These are phyloP conservation scores for Acromyrmex echinatior DNA, from an alignment of 1,140 invertebrate species.

Conservation along the genomic window DNA sequence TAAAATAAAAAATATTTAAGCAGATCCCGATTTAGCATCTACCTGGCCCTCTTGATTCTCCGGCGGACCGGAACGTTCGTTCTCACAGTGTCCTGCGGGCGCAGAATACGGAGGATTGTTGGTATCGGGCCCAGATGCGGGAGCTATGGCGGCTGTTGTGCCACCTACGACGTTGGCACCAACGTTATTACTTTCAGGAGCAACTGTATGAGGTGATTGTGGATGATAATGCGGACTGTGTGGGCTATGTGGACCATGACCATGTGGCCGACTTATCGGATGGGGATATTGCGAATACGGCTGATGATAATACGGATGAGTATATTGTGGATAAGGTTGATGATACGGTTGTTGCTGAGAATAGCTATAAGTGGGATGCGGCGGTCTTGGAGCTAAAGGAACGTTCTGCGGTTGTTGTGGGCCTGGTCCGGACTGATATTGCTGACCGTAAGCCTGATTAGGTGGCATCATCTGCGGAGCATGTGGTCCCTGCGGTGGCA, in stretches of 20 bases:
- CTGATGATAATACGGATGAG: conserved; percentile 89
- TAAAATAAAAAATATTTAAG: conserved; percentile 73
- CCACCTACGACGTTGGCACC: conserved; percentile 70
- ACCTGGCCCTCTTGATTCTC: conserved; percentile 82
- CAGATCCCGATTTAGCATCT: conserved; percentile 81
- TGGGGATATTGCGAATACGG: conserved; percentile 88
- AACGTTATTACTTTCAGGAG: conserved; percentile 74
- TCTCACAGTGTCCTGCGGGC: conserved; percentile 79
- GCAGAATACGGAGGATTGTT: conserved; percentile 79
- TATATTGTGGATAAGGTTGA: conserved; percentile 88
- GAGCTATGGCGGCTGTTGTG: conserved; percentile 43
- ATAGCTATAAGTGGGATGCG: conserved; percentile 88
- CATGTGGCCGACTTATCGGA: conserved; percentile 87
- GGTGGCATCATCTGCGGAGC: conserved; percentile 86
- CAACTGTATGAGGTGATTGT: conserved; percentile 82
- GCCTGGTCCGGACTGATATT: conserved; percentile 78
- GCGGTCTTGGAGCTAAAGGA: conserved; percentile 87
- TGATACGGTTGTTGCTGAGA: conserved; percentile 89
- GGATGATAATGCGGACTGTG: conserved; percentile 84
- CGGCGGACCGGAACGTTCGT: conserved; percentile 78
- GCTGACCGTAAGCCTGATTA: conserved; percentile 85
- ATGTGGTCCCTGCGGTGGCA: conserved; percentile 81
- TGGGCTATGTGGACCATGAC: conserved; percentile 82
- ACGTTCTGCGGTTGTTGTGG: conserved; percentile 86
- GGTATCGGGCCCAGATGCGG: conserved; percentile 73